Conservation (phyloP, 2,797 vertebrate genomes). For the Acipenser ruthenus region DNA sequence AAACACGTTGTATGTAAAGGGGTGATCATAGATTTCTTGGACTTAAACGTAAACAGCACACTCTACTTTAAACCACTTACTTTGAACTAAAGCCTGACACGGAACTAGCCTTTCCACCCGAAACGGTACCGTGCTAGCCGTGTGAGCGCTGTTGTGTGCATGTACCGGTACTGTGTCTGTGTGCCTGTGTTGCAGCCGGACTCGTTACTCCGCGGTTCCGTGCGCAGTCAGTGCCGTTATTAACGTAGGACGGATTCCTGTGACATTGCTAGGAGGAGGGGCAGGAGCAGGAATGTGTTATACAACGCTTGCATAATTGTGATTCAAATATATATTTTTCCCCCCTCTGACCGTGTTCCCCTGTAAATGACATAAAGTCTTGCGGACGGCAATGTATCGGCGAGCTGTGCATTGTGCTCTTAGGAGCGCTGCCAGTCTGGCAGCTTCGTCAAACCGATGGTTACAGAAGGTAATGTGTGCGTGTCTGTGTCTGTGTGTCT, state of each 20-base stretch:
- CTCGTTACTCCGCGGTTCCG: neutral
- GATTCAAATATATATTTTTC: constrained; percentile 20
- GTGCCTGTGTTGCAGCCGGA: constrained; percentile 18
- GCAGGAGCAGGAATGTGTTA: constrained; percentile 28
- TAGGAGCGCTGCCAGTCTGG: constrained; percentile 29
- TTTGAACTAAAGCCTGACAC: too few species aligned
- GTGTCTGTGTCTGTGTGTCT: neutral
- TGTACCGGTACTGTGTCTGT: too few species aligned
- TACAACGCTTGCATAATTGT: constrained; percentile 26
- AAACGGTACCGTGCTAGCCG: too few species aligned
- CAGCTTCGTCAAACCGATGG: constrained; percentile 16
- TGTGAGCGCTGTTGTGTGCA: too few species aligned
- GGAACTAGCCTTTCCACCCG: too few species aligned
- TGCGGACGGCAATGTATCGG: constrained; percentile 48
- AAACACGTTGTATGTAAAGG: too few species aligned
- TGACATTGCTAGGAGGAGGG: constrained; percentile 56
- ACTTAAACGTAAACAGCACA: too few species aligned
- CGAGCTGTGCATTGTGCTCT: constrained; percentile 49
- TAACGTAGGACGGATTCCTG: constrained; percentile 37
- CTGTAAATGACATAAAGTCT: too few species aligned
- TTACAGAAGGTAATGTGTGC: too few species aligned
- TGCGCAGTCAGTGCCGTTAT: constrained; percentile 33
- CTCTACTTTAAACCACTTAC: too few species aligned
- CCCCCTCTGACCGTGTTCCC: constrained; percentile 11
- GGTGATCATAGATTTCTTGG: too few species aligned